Base-by-base conservation (phyloP, 2,888 invertebrate species). In the Caenorhabditis sp. region DNA sequence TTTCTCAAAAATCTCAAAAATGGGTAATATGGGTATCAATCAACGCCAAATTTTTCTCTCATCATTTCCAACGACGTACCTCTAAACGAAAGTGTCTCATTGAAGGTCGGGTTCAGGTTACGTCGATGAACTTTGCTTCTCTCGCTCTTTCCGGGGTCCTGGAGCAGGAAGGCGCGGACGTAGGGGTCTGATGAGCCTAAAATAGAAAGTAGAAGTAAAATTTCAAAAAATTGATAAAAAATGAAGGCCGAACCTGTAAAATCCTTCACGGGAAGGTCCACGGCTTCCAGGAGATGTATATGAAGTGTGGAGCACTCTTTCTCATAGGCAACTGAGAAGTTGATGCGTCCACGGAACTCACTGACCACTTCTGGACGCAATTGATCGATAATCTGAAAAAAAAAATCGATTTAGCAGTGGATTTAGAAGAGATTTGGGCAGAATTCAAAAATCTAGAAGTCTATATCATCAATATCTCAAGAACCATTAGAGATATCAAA, bases 91-190 rank as follows among this genome's bases (percentile, higher is more conserved):
- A 90, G 80, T 2, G 85, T 87, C 76, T 90, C 87, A 50, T 89
- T 82, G 83, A 90, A 90, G n/a, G 88, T 89, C 9, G 90, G 90
- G 47, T 88, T 86, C 40, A 90, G 80, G 64, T 89, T 90, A 0
- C 90, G 64, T 13, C 87, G 68, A 55, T 89, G 89, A 15, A 90
- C 87, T 15, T 87, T 86, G 44, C 89, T 90, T 20, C 87, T 55
- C 58, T 88, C 84, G 22, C 78, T 87, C 8, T 85, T 85, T 53
- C 72, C 62, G 0, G 89, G 88, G 26, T 86, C 82, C 68, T 89
- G 87, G 18, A 88, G 84, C 24, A 90, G 68, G 71, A 89, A 90
- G 13, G 85, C 88, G n/a, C 88, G 85, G 51, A 90, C 90, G 64
- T 89, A 90, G 0, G 90, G 90, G 37, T 90, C 90, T 2, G 90